These are phyloP conservation scores for Caenorhabditis afra DNA, from an alignment of 2,888 invertebrate genomes.

Conservation along the genomic window DNA sequence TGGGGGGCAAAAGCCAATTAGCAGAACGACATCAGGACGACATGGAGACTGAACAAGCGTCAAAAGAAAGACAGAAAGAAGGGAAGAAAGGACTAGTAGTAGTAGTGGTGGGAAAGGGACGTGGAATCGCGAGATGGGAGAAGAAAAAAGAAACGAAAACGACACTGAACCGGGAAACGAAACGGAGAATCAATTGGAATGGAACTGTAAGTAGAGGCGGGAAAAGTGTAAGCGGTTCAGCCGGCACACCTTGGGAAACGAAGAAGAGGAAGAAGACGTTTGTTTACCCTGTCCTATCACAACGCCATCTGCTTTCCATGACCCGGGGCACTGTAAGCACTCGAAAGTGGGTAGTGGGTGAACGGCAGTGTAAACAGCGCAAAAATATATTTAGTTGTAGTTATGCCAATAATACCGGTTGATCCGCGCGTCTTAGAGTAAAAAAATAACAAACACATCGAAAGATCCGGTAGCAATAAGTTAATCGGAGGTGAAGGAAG, in stretches of 20 bases:
- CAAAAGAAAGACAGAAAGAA: conserved; percentile 1
- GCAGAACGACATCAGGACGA: conserved; percentile 58
- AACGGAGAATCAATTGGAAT: conserved; percentile 2
- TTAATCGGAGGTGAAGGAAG: conserved; percentile 42
- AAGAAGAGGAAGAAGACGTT: too few relatives aligned
- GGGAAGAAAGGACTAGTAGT: conserved; percentile 15
- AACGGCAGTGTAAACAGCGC: conserved; percentile 17
- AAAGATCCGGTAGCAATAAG: conserved; percentile 42
- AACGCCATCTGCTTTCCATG: conserved; percentile 21
- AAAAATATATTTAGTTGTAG: conserved; percentile 24
- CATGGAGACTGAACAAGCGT: conserved; percentile 44
- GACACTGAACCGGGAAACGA: too few relatives aligned
- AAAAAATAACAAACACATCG: conserved; percentile 40
- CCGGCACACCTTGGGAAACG: too few relatives aligned
- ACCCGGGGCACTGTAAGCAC: not conserved
- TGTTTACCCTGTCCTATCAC: conserved; percentile 27
- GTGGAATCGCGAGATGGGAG: not conserved
- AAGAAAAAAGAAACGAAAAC: not conserved
- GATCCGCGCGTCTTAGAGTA: conserved; percentile 26
- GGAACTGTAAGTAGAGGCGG: not conserved
- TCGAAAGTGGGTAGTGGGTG: conserved; percentile 11
- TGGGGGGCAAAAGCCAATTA: conserved; percentile 54
- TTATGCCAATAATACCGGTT: conserved; percentile 38
- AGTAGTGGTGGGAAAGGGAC: conserved; percentile 3
- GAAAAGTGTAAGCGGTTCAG: not conserved